These are phyloP conservation scores for Odontophorus gujanensis DNA, from an alignment of 2,113 vertebrate species.

Conservation along the genomic window DNA sequence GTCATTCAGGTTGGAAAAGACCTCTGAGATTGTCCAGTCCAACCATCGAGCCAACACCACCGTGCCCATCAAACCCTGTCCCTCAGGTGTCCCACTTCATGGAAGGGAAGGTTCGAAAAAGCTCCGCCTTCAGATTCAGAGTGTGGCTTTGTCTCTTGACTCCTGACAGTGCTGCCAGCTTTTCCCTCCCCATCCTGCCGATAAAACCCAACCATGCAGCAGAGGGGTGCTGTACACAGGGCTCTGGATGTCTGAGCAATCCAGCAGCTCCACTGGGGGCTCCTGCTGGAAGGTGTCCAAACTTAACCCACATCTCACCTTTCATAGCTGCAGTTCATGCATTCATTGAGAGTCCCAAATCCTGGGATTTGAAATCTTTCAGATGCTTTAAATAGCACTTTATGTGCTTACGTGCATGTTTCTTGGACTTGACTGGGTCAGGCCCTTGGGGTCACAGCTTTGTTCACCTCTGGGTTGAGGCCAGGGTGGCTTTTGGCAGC, in stretches of 20 bases:
- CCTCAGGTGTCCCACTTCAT: neutral
- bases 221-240: neutral
- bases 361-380: neutral
- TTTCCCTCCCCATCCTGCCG: neutral
- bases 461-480: neutral
- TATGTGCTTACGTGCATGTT: neutral
- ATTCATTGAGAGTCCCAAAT: neutral
- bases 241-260: neutral
- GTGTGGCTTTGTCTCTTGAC: accelerated
- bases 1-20: too few relatives aligned
- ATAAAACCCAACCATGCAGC: neutral
- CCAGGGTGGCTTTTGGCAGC: neutral
- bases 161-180: neutral
- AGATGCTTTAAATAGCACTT: neutral
- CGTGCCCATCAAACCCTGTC: too few relatives aligned
- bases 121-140: neutral
- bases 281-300: neutral
- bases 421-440: neutral
- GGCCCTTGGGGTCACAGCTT: neutral
- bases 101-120: neutral
- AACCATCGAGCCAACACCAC: too few relatives aligned
- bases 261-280: neutral
- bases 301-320: neutral
- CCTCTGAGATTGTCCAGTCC: too few relatives aligned
- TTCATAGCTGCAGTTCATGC: neutral